Conservation (phyloP, 2,888 invertebrate genomes). For the Clitarchus hookeri region DNA sequence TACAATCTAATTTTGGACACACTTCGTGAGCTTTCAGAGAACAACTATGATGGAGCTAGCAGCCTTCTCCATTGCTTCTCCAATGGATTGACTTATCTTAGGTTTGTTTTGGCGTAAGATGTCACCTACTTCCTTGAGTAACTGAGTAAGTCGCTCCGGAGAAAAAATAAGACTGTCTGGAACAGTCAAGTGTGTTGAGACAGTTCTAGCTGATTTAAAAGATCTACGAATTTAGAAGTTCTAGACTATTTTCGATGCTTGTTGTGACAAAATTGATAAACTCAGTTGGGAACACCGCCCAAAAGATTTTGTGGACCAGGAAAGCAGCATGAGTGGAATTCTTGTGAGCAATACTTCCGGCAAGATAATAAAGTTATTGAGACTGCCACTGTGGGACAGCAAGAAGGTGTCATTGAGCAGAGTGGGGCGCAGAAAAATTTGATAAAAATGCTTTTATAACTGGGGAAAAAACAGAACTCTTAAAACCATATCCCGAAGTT, state of each 20-base stretch:
- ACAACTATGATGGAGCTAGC: constrained; percentile 28
- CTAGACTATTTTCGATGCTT: constrained; percentile 6
- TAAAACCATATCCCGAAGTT: neutral
- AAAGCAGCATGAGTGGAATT: constrained; percentile 16
- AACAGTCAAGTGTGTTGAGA: constrained; percentile 22
- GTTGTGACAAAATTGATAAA: neutral
- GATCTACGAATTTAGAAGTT: constrained; percentile 25
- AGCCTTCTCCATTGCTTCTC: constrained; percentile 26
- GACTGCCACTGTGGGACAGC: neutral
- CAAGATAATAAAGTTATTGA: constrained; percentile 20
- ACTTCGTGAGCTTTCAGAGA: too few species aligned
- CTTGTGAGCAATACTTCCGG: constrained; percentile 20
- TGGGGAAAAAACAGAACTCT: neutral
- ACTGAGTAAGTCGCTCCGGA: constrained; percentile 27
- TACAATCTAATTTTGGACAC: constrained; percentile 27
- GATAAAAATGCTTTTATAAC: constrained; percentile 1
- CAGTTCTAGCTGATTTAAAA: constrained; percentile 20
- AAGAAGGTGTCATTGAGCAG: constrained; percentile 9
- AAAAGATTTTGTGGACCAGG: neutral
- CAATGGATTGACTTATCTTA: constrained; percentile 2
- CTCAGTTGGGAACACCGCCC: neutral
- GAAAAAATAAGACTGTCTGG: constrained; percentile 26
- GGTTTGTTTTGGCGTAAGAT: constrained; percentile 25
- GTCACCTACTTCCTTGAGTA: constrained; percentile 28
- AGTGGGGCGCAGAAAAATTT: neutral